Evolutionary conservation across 1,140 invertebrate species (phyloP).

Genomic region (Pogonus chalceus): DNA sequence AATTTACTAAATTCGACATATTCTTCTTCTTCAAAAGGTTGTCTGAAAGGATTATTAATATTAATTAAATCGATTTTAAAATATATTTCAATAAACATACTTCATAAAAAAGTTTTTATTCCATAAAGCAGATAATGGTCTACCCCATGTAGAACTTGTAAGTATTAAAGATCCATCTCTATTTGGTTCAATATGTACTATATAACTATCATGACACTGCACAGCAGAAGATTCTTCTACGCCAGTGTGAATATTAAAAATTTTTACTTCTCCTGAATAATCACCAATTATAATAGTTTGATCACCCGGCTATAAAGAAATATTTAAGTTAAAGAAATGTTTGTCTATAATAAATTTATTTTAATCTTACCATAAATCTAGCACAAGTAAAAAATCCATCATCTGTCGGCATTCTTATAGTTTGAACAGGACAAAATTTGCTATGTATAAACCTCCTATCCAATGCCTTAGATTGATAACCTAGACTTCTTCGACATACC

Average conservation of each 20-base stretch:
- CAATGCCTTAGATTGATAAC: conserved; percentile 46
- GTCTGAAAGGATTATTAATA: conserved; percentile 31
- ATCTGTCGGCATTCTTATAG: conserved; percentile 61
- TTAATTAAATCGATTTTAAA: conserved; percentile 7
- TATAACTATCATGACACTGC: conserved; percentile 72
- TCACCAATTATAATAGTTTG: conserved; percentile 77
- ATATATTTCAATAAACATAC: conserved; percentile 28
- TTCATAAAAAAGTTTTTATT: conserved; percentile 62
- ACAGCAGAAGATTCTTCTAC: conserved; percentile 62
- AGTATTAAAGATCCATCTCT: conserved; percentile 68
- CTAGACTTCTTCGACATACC: conserved; percentile 42
- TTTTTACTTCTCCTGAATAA: conserved; percentile 75
- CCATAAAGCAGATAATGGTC: conserved; percentile 79
- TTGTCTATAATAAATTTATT: neutral
- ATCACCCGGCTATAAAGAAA: conserved; percentile 54
- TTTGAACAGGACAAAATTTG: conserved; percentile 77
- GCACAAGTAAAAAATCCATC: conserved; percentile 77
- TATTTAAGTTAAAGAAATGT: conserved; percentile 10
- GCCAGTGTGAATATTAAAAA: conserved; percentile 73
- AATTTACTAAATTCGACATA: conserved; percentile 88
- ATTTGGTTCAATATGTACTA: conserved; percentile 66
- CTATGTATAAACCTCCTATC: conserved; percentile 80
- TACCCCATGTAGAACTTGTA: conserved; percentile 75
- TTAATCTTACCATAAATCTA: conserved; percentile 53
- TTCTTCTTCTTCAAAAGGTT: conserved; percentile 70